phyloP scores from a whole-genome alignment of 2,113 vertebrate genomes.

The Speoplatyrhinus poulsoni region DNA sequence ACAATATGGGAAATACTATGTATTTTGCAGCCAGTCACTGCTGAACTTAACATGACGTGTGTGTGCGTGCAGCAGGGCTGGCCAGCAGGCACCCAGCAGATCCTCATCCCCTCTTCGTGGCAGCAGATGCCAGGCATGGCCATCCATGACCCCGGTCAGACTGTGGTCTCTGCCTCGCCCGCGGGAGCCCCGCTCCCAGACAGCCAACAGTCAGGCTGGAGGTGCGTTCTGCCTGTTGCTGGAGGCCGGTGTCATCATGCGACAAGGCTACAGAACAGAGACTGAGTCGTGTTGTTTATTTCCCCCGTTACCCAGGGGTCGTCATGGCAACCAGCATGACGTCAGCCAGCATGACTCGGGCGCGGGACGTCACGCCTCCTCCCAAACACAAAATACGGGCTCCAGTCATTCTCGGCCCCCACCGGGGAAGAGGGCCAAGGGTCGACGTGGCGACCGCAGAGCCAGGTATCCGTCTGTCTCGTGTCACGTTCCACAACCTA shows the following conservation, averaged over 20 bases:
- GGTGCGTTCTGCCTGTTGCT: constrained; percentile 70
- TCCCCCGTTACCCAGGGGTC: constrained; percentile 58
- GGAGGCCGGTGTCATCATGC: not conserved
- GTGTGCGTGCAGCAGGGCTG: constrained; percentile 88
- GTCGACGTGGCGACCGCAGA: constrained; percentile 80
- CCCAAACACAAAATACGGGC: constrained; percentile 85
- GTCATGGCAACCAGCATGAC: constrained; percentile 89
- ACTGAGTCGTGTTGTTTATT: not conserved
- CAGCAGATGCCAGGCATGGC: constrained; percentile 95
- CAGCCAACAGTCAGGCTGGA: constrained; percentile 88
- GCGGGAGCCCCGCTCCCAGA: constrained; percentile 83
- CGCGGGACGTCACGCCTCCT: constrained; percentile 81
- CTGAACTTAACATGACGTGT: not conserved
- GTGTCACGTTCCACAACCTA: not conserved
- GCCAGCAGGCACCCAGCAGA: constrained; percentile 95
- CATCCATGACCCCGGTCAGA: constrained; percentile 89
- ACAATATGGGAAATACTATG: not conserved
- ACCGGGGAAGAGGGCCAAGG: constrained; percentile 88
- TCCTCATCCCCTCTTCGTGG: constrained; percentile 95
- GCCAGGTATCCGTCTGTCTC: constrained; percentile 47
- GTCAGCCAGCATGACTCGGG: constrained; percentile 86
- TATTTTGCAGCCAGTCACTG: constrained; percentile 1
- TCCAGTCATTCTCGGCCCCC: constrained; percentile 82
- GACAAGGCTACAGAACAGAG: not conserved
- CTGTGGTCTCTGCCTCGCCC: constrained; percentile 83